Evolutionary conservation across 2,113 vertebrate genomes (phyloP), one percentile per base, ranked within the genome.

Genomic region (Abramis brama): DNA sequence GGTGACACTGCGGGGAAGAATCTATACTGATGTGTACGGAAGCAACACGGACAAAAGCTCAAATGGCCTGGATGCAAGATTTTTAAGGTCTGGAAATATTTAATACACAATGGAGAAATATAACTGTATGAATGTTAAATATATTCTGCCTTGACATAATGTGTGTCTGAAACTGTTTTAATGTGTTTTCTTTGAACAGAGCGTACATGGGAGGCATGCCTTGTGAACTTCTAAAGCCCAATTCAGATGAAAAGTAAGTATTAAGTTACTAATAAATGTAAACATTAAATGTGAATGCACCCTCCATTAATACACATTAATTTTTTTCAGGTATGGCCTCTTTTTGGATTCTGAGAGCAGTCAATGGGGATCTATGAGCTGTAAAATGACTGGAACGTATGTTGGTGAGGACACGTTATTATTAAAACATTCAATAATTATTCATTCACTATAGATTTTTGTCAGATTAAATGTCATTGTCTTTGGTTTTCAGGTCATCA

Each of bases 201-300:
- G 91, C 94, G 71, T 97, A 95, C 89, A 87, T 93, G 90, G 95
- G 96, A 85, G 97, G 95, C 83, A 97, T 96, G 96, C 94, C 96
- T 0, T 97, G 96, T 89, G 92, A 95, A 0, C 91, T 97, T 81
- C 95, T 97, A 0, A 91, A 91, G 83, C 93, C 95, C 2, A 86
- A 96, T 1, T 96, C 96, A 82, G 96, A 97, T 89, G 91, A 93
- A 19, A 90, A 94, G 96, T 97, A 91, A 96, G 96, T 94, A 19
- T 21, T 25, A 17, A n/a, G n/a, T n/a, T n/a, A n/a, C n/a, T n/a
- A 6, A 11, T 27, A 25, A 66, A 21, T 25, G 6, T 75, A 45
- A 60, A 11, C 57, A 30, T 9, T 36, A 50, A 59, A 30, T 19
- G 19, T 52, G 9, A 25, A 23, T 47, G 12, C 25, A 73, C 10